A percentile compares a stretch with the other conserved stretches of the same genome.
Evolutionary conservation across 2,113 vertebrate species (phyloP).

Genomic region (Turdus rufiventris): DNA sequence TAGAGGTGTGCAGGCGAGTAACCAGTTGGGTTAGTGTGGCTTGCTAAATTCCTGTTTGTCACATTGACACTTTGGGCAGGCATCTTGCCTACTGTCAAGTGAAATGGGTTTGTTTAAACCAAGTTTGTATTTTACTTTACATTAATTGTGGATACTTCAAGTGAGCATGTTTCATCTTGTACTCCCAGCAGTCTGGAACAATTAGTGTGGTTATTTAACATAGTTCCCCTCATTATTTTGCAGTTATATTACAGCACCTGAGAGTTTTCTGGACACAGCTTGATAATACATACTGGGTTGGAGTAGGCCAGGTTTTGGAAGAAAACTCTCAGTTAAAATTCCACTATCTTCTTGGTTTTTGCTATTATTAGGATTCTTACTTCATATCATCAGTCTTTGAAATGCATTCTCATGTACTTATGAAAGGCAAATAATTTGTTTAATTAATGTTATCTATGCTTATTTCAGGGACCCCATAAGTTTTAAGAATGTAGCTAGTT

Average conservation of each 20-base stretch:
- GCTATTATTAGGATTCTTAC: background rate
- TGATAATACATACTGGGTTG: background rate
- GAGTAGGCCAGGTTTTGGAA: background rate
- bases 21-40: background rate
- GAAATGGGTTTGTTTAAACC: background rate
- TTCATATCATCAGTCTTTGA: background rate
- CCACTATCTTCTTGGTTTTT: background rate
- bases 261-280: background rate
- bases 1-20: background rate
- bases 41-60: background rate
- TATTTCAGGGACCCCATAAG: background rate
- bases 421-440: background rate
- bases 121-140: background rate
- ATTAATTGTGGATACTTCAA: background rate
- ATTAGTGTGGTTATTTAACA: background rate
- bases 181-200: background rate
- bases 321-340: background rate
- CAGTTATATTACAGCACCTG: background rate
- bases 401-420: background rate
- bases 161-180: background rate
- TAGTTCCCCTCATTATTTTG: background rate
- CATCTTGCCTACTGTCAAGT: background rate
- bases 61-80: background rate
- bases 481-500: background rate
- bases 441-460: background rate